These are phyloP conservation scores for Deilephila porcellus DNA, from an alignment of 2,888 invertebrate species.

Conservation along the genomic window DNA sequence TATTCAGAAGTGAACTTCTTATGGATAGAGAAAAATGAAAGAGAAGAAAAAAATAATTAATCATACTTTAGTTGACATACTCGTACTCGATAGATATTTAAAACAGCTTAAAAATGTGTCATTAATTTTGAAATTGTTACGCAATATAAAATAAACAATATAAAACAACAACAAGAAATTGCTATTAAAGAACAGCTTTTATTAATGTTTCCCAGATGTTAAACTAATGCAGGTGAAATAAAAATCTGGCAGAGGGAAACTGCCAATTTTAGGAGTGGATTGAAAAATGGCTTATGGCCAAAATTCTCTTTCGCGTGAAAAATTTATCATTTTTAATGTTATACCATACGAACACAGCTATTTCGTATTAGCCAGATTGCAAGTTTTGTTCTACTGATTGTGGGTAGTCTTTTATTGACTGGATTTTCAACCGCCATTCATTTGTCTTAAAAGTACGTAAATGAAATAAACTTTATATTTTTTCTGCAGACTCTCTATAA, in stretches of 20 bases:
- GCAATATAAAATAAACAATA: neutral
- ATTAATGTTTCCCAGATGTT: slow-evolving; percentile 12
- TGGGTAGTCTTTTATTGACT: no score
- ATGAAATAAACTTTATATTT: no score
- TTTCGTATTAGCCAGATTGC: neutral
- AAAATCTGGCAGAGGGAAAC: slow-evolving; percentile 20
- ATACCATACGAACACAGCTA: neutral
- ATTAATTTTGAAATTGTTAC: neutral
- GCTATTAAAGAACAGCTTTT: neutral
- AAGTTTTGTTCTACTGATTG: neutral
- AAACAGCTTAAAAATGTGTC: neutral
- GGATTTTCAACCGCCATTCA: no score
- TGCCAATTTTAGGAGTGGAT: slow-evolving; percentile 24
- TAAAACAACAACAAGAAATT: no score
- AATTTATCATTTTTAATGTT: slow-evolving; percentile 14
- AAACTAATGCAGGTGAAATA: slow-evolving; percentile 14
- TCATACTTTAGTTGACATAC: no score
- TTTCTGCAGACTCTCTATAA: no score
- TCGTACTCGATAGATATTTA: no score
- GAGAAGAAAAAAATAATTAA: no score
- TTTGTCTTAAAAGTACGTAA: no score
- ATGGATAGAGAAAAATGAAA: no score
- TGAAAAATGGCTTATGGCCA: slow-evolving; percentile 25
- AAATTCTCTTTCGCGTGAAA: slow-evolving; percentile 1
- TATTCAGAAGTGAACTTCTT: no score